Evolutionary conservation across 2,113 vertebrate genomes (phyloP).

Genomic region (Corythaeola cristata): DNA sequence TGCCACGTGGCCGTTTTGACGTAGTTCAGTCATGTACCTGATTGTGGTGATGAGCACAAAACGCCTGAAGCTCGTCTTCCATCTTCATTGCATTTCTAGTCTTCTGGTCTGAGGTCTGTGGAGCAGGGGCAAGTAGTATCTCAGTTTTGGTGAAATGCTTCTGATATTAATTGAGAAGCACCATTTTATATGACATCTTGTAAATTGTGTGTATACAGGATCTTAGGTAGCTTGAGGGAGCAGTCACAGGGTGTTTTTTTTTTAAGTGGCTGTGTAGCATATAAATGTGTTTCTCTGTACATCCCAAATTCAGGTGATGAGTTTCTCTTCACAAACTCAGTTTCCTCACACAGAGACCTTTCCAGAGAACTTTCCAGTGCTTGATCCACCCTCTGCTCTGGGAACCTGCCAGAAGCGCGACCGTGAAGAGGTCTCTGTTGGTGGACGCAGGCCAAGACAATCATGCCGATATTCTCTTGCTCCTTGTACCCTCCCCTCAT

Average conservation of each 20-base stretch:
- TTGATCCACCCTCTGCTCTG: background rate
- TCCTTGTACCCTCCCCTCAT: background rate
- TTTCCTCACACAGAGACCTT: background rate
- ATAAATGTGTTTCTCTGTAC: background rate
- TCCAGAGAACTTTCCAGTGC: background rate
- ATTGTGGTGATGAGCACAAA: background rate
- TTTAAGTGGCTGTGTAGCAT: background rate
- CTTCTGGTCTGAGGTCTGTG: background rate
- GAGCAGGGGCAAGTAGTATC: background rate
- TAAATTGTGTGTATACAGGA: accelerated
- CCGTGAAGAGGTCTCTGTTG: background rate
- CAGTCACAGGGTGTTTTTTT: background rate
- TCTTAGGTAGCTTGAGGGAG: background rate
- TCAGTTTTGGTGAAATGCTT: background rate
- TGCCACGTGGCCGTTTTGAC: background rate
- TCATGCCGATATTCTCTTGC: accelerated
- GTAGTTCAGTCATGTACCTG: background rate
- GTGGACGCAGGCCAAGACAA: background rate
- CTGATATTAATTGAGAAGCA: background rate
- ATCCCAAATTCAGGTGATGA: background rate
- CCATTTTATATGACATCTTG: background rate
- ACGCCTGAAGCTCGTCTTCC: background rate
- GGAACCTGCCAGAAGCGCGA: background rate
- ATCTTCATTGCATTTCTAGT: background rate
- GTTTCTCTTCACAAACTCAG: background rate